Conservation (phyloP, 2,888 invertebrate species). For the Erebia aethiops region DNA sequence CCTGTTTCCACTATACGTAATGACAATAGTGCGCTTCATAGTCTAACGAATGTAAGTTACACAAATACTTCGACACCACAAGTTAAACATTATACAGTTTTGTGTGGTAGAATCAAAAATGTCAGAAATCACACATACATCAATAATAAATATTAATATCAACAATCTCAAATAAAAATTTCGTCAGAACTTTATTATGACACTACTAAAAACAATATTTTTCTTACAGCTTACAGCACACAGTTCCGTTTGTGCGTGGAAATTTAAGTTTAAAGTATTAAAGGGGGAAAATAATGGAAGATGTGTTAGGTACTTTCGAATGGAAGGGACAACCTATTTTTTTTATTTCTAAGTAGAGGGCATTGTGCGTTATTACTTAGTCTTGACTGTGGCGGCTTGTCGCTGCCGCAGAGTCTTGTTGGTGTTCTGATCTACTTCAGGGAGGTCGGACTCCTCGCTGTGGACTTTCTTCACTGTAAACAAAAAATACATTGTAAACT, state of each 20-base stretch:
- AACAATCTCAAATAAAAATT: constrained; percentile 42
- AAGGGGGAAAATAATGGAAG: constrained; percentile 31
- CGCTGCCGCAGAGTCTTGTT: constrained; percentile 88
- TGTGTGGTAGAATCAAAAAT: constrained; percentile 35
- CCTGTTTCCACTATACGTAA: constrained; percentile 82
- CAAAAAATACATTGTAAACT: constrained; percentile 38
- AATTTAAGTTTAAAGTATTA: constrained; percentile 28
- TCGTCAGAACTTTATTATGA: constrained; percentile 25
- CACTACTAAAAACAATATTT: constrained; percentile 1
- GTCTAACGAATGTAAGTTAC: constrained; percentile 57
- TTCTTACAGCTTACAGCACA: constrained; percentile 14
- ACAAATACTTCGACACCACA: constrained; percentile 40
- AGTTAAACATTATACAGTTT: constrained; percentile 24
- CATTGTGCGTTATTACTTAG: constrained; percentile 73
- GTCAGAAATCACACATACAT: constrained; percentile 43
- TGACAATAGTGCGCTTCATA: constrained; percentile 66
- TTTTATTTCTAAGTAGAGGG: constrained; percentile 23
- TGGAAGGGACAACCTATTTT: constrained; percentile 59
- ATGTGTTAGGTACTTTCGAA: constrained; percentile 33
- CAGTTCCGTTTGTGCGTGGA: constrained; percentile 36
- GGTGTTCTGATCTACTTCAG: constrained; percentile 96
- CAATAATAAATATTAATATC: constrained; percentile 31
- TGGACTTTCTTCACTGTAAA: constrained; percentile 85
- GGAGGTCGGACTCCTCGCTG: constrained; percentile 92
- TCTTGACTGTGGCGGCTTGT: constrained; percentile 76